Base-by-base conservation (phyloP, 2,797 vertebrate species). In the Nannoperca obscura region DNA sequence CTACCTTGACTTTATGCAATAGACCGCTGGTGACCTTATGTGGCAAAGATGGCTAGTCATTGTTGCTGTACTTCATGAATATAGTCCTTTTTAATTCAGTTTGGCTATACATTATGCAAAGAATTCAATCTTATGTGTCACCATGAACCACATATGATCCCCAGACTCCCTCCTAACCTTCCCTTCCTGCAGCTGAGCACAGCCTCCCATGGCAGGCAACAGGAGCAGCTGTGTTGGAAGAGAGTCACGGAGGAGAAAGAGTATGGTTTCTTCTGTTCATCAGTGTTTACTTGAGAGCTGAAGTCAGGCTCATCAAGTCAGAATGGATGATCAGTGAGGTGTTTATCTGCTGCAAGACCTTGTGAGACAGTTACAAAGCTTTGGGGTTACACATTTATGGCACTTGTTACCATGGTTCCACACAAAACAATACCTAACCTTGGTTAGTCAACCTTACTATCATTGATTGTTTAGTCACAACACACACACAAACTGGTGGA, bases 181-280 rank as follows among this genome's bases (percentile, higher is more conserved):
- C 84, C 86, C 73, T 76, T 88, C 64, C 52, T 78, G 77, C 79
- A 76, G 80, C 85, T 78, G 57, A 76, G 63, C 46, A 44, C 70
- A 82, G 70, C 52, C 55, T 11, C 61, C 44, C 1, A 40, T 58
- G 68, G 62, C 69, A 81, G 76, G 67, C 74, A 69, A 36, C 67
- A 47, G 70, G 70, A 82, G 60, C 85, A 83, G 81, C 85, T 81
- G 76, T 67, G 71, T 42, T 81, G 68, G 76, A 81, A 70, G 9
- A 34, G 30, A 74, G 76, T 82, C 65, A 58, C 13, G 44, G 34
- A 78, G 54, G 40, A 44, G 44, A 55, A 63, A 46, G n/a, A 69
- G 20, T 36, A 40, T 7, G 49, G 54, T 63, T 55, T 62, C 20
- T 47, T 67, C n/a, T 80, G 13, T 68, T 57, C 46, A 17, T 76